These are phyloP conservation scores for Metopia argyrocephala DNA, from an alignment of 2,888 invertebrate species.

Conservation along the genomic window DNA sequence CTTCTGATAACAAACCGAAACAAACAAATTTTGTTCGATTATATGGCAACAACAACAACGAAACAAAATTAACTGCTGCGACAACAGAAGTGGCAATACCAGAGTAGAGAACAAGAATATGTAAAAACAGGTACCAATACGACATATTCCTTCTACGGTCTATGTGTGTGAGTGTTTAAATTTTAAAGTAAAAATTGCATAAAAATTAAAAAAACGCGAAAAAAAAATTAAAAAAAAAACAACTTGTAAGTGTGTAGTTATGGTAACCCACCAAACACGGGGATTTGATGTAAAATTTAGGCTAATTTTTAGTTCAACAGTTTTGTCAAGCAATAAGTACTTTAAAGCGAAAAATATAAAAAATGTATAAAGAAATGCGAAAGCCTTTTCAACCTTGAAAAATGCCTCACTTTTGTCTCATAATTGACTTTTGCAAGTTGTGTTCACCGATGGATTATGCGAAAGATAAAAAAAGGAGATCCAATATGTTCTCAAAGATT, in stretches of 20 bases:
- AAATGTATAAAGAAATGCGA: conserved; percentile 65
- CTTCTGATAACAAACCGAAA: conserved; percentile 54
- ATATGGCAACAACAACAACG: conserved; percentile 45
- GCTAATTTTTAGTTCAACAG: too few relatives aligned
- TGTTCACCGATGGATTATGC: too few relatives aligned
- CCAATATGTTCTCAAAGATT: too few relatives aligned
- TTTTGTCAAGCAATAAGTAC: too few relatives aligned
- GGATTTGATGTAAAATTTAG: too few relatives aligned
- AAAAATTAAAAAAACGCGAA: conserved; percentile 54
- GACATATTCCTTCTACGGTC: not conserved
- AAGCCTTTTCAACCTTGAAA: too few relatives aligned
- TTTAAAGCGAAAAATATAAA: conserved; percentile 48
- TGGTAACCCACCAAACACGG: too few relatives aligned
- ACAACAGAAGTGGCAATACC: conserved; percentile 41
- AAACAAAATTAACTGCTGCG: not conserved
- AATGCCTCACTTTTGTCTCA: too few relatives aligned
- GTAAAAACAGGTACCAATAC: conserved; percentile 29
- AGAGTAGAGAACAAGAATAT: conserved; percentile 45
- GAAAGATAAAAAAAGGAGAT: too few relatives aligned
- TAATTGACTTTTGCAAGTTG: too few relatives aligned
- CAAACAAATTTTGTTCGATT: conserved; percentile 58
- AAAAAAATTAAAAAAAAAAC: conserved; percentile 12
- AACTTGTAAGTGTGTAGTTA: too few relatives aligned
- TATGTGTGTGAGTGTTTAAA: not conserved
- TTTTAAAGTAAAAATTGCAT: conserved; percentile 30